Evolutionary conservation across 2,888 invertebrate species (phyloP), one percentile per base, ranked within the genome.

Genomic region (Fabriciana adippe): DNA sequence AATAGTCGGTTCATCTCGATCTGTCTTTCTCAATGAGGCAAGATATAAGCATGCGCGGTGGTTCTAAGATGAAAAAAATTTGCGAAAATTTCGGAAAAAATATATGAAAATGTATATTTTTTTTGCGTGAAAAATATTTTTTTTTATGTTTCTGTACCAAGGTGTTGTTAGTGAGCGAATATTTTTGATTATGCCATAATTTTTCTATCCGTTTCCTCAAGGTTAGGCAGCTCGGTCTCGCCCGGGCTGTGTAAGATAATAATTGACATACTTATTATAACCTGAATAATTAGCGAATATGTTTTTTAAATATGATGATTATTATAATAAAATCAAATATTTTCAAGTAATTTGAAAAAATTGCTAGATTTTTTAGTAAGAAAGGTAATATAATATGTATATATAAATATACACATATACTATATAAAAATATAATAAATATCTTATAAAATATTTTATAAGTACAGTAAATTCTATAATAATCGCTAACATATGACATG

Each of bases 31-130:
- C 86, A 90, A 91, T 90, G 90, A 88, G 83, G 79, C 76, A 41
- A 41, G 35, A 41, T 75, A 80, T 79, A 85, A 77, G 80, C 90
- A 89, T 90, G 91, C 91, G 91, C 90, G 64, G 68, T 83, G 67
- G 65, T 72, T 67, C 73, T 77, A 78, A 67, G 62, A 66, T 68
- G 72, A 70, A 60, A 71, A 66, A 68, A 26, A 68, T 60, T 68
- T 45, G 64, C 45, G 11, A 15, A 53, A 53, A 41, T 18, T 41
- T 3, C 41, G 18, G 15, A 61, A 61, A 61, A 61, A 35, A 35
- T 35, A 51, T 41, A 18, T 16, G 35, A 61, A 61, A 61, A 41
- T 41, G 6, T 8, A n/a, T 15, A 6, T 61, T 61, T 61, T 21
- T 1, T 2, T 3, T 6, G 3, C 14, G 16, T 31, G 41, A 14